A percentile compares a stretch with the other conserved stretches of the same genome.
These are phyloP conservation scores for Celastrina argiolus DNA, from an alignment of 2,888 invertebrate genomes.

Conservation along the genomic window DNA sequence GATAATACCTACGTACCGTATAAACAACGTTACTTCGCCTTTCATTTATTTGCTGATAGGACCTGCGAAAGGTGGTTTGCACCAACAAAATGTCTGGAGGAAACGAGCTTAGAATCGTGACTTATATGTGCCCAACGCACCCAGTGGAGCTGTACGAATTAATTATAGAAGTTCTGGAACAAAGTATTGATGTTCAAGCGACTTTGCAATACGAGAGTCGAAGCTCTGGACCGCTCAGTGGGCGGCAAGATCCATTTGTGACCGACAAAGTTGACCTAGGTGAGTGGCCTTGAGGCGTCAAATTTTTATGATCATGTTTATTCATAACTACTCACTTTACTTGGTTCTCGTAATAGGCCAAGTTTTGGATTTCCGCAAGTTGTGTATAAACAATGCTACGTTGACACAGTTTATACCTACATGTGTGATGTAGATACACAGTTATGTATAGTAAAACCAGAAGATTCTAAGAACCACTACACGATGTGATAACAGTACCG, in stretches of 20 bases:
- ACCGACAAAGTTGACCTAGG: slow-evolving; percentile 76
- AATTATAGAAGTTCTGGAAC: slow-evolving; percentile 75
- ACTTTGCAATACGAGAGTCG: slow-evolving; percentile 79
- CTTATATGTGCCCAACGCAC: slow-evolving; percentile 80
- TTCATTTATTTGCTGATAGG: not conserved
- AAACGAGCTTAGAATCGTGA: slow-evolving; percentile 73
- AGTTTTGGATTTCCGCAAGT: not conserved
- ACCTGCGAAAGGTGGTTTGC: not conserved
- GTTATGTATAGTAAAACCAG: too few species aligned
- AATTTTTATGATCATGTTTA: not conserved
- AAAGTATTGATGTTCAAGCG: slow-evolving; percentile 63
- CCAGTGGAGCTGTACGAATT: slow-evolving; percentile 79
- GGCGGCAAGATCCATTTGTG: slow-evolving; percentile 76
- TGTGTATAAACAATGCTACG: not conserved
- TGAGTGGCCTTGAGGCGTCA: slow-evolving; percentile 44
- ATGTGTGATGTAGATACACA: not conserved
- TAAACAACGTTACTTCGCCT: not conserved
- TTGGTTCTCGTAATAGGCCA: not conserved
- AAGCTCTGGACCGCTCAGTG: slow-evolving; percentile 66
- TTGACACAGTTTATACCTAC: not conserved
- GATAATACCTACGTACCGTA: slow-evolving; percentile 11
- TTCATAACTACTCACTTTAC: not conserved
- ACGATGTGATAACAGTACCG: slow-evolving; percentile 8
- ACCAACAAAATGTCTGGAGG: slow-evolving; percentile 49
- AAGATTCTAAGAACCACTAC: not conserved